These are phyloP conservation scores for Anguilla rostrata DNA, from an alignment of 2,113 vertebrate species.

Conservation along the genomic window DNA sequence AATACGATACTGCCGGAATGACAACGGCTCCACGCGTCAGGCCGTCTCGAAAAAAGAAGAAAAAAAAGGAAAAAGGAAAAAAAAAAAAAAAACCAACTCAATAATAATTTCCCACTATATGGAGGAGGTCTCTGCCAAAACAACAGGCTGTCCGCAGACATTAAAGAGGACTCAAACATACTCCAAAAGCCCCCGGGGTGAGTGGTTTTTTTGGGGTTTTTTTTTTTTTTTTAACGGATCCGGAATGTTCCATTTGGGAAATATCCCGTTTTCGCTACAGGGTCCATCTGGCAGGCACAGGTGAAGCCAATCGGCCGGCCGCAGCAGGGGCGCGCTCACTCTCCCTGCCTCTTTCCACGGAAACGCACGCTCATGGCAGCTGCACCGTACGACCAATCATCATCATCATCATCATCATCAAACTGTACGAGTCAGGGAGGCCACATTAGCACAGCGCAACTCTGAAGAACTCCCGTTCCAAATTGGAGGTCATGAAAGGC, in stretches of 20 bases:
- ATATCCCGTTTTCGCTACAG: neutral
- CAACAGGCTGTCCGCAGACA: neutral
- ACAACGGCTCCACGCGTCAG: neutral
- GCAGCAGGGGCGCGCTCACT: neutral
- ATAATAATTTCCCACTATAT: neutral
- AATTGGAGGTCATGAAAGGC: too few relatives aligned
- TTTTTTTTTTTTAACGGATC: neutral
- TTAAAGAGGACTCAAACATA: neutral
- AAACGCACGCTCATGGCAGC: neutral
- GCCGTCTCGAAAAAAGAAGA: neutral
- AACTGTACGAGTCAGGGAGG: neutral
- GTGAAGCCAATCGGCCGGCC: neutral
- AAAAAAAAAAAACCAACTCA: neutral
- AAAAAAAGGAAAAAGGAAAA: neutral
- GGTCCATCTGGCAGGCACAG: neutral
- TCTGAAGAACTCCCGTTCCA: neutral
- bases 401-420: neutral
- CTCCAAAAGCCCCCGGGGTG: neutral
- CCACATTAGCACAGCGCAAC: neutral
- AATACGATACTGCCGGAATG: neutral
- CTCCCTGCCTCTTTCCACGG: neutral
- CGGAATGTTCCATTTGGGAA: neutral
- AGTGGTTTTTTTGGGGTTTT: neutral
- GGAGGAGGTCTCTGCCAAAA: neutral
- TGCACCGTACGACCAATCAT: neutral